These are phyloP conservation scores for Lycocorax pyrrhopterus DNA, from an alignment of 2,113 vertebrate species.

Conservation along the genomic window DNA sequence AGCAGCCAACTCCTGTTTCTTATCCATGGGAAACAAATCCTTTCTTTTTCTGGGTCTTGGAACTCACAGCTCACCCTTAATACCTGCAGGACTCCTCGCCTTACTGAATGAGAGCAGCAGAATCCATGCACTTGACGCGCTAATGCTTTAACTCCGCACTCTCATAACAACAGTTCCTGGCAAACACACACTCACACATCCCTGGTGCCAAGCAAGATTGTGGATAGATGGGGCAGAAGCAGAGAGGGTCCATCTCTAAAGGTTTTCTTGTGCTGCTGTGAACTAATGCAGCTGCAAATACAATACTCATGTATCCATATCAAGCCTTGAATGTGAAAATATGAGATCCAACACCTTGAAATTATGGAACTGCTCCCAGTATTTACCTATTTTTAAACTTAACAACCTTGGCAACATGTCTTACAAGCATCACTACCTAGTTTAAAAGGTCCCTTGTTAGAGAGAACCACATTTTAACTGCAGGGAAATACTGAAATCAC, in stretches of 20 bases:
- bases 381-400: slow-evolving; percentile 38
- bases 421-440: not conserved
- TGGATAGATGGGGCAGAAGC: not conserved
- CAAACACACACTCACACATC: not conserved
- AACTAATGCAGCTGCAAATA: not conserved
- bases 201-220: not conserved
- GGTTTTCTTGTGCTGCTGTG: not conserved
- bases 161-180: not conserved
- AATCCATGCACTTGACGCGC: not conserved
- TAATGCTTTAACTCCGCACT: not conserved
- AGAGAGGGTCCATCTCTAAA: not conserved
- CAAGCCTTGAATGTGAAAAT: not conserved
- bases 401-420: not conserved
- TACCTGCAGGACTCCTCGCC: not conserved
- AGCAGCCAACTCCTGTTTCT: not conserved
- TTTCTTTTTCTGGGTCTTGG: not conserved
- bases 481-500: slow-evolving; percentile 26
- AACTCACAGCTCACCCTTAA: not conserved
- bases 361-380: not conserved
- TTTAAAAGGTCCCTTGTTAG: slow-evolving; percentile 20
- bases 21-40: not conserved
- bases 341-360: not conserved
- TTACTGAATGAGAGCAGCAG: not conserved
- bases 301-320: not conserved
- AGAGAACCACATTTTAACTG: not conserved